Conservation (phyloP, 2,797 vertebrate genomes). For the Streptopelia turtur region DNA sequence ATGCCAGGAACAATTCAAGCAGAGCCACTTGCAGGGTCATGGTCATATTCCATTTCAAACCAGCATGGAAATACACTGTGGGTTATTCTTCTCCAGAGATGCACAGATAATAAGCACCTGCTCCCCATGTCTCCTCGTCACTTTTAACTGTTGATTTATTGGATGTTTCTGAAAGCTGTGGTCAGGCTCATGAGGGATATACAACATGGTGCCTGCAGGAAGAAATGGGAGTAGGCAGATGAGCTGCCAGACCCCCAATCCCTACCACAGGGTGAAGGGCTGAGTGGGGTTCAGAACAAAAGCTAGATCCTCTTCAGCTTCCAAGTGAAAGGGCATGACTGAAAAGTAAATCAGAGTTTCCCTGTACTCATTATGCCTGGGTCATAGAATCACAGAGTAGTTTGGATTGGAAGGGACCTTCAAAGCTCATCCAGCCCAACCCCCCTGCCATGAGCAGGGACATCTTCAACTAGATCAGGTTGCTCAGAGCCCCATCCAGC, state of each 20-base stretch:
- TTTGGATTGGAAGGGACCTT: too few relatives aligned
- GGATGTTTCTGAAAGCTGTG: slow-evolving; percentile 60
- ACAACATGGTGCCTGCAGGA: slow-evolving; percentile 29
- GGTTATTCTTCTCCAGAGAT: slow-evolving; percentile 72
- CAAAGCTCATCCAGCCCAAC: too few relatives aligned
- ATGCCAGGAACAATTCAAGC: slow-evolving; percentile 60
- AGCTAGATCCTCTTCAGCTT: background rate
- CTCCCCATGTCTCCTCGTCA: slow-evolving; percentile 69
- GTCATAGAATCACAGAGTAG: background rate
- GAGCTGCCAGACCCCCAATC: background rate
- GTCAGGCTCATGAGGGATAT: slow-evolving; percentile 30
- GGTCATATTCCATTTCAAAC: slow-evolving; percentile 70
- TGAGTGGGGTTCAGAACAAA: background rate
- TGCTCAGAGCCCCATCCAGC: too few relatives aligned
- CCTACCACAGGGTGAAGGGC: background rate
- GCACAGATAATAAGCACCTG: slow-evolving; percentile 73
- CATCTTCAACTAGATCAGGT: too few relatives aligned
- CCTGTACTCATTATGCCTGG: background rate
- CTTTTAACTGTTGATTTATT: slow-evolving; percentile 74
- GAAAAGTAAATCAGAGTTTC: background rate
- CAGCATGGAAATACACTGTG: slow-evolving; percentile 63
- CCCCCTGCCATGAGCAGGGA: too few relatives aligned
- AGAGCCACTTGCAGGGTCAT: slow-evolving; percentile 61
- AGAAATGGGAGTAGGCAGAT: background rate
- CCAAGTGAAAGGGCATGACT: background rate